Evolutionary conservation across 1,140 invertebrate genomes (phyloP), one percentile per base, ranked within the genome.

Genomic region (Schmidtea mediterranea): DNA sequence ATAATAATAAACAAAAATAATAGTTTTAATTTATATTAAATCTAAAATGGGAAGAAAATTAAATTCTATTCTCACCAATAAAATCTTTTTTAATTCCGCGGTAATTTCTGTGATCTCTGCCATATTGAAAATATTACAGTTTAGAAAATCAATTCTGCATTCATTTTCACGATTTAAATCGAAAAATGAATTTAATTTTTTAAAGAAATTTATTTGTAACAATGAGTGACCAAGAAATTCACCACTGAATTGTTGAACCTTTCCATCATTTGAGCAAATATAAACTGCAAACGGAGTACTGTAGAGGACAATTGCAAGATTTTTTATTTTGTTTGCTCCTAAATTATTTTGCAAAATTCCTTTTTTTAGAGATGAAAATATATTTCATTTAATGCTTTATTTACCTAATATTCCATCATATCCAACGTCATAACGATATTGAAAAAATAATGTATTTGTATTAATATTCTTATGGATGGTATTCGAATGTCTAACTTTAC

Each of bases 251-350:
- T 51, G 26, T 32, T 32, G 26, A 50, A 63, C 59, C 56, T 58
- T 64, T 10, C 65, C 65, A 38, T 67, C 66, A 32, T 61, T 59
- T 2, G 60, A 58, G 50, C 61, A 64, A 0, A 70, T 40, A 43
- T 63, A 62, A 23, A 70, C 59, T 43, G 62, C 58, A 3, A 56
- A 52, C 45, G 60, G 61, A 46, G 61, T 57, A 48, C 63, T 60
- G 52, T 66, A 61, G 26, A 70, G 53, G 1, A 70, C 53, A 32
- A 70, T 54, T 8, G 61, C 68, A 43, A 69, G 54, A 51, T 61
- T 65, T 10, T 60, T 57, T 19, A 65, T 62, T 50, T 60, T 62
- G 16, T 54, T 57, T 9, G 54, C 53, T 15, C 55, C 55, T 18
- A 69, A 48, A 38, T 49, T 54, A 32, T 58, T 52, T 5, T 49